A percentile compares a stretch with the other conserved stretches of the same genome.
phyloP scores from a whole-genome alignment of 2,113 vertebrate species.

The Poicephalus gulielmi region DNA sequence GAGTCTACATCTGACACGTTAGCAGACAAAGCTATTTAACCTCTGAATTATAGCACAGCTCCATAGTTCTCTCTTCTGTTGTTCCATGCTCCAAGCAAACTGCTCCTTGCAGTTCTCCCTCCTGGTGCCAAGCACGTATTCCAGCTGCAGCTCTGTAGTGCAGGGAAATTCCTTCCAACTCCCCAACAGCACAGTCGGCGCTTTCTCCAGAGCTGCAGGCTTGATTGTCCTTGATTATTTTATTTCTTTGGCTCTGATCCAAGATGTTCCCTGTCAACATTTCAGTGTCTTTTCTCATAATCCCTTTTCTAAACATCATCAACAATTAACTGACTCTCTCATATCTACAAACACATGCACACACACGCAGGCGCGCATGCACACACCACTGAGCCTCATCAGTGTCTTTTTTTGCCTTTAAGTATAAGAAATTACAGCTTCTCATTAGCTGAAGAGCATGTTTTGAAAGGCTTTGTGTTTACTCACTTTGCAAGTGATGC shows the following conservation, averaged over 20 bases:
- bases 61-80: constrained; percentile 34
- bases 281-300: constrained; percentile 80
- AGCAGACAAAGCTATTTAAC: constrained; percentile 51
- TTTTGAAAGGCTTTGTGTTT: constrained; percentile 80
- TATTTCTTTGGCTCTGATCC: constrained; percentile 78
- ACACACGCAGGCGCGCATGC: constrained; percentile 58
- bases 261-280: constrained; percentile 79
- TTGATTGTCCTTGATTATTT: constrained; percentile 74
- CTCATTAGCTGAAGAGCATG: constrained; percentile 78
- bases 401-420: constrained; percentile 74
- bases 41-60: constrained; percentile 50
- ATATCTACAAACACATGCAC: constrained; percentile 55
- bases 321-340: constrained; percentile 79
- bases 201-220: constrained; percentile 71
- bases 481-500: constrained; percentile 82
- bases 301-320: constrained; percentile 80
- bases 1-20: constrained; percentile 44
- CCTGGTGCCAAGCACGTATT: constrained; percentile 51
- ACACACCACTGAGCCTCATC: constrained; percentile 72
- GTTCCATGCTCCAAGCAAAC: constrained; percentile 35
- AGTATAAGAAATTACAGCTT: constrained; percentile 81
- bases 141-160: constrained; percentile 46
- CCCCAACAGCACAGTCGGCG: constrained; percentile 58
- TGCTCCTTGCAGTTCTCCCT: constrained; percentile 47
- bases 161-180: constrained; percentile 53